A percentile compares a stretch with the other conserved stretches of the same genome.
Conservation (phyloP, 2,888 invertebrate genomes). For the Acronicta psi region DNA sequence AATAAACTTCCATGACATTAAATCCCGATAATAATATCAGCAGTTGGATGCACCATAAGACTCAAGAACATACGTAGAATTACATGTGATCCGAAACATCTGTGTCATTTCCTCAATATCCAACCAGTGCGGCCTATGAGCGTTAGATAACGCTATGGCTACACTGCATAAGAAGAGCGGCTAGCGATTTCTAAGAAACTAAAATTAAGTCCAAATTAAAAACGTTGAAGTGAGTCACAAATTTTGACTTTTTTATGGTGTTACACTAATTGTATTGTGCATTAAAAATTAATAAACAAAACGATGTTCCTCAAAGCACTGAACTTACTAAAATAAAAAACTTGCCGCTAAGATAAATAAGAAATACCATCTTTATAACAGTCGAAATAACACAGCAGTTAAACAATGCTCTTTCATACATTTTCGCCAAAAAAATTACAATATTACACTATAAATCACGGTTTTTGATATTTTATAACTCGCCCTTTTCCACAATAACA, state of each 20-base stretch:
- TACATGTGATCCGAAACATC: constrained; percentile 83
- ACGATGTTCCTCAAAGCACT: no score
- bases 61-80: constrained; percentile 66
- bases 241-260: no score
- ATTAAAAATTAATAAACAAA: no score
- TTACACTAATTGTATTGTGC: no score
- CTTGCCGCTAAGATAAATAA: no score
- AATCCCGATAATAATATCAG: constrained; percentile 31
- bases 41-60: constrained; percentile 47
- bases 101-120: constrained; percentile 88
- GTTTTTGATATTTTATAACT: constrained; percentile 7
- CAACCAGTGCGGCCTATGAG: constrained; percentile 81
- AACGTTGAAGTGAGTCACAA: no score
- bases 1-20: constrained; percentile 19
- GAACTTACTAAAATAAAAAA: no score
- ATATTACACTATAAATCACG: neutral
- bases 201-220: no score
- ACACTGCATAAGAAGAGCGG: constrained; percentile 39
- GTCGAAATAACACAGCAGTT: no score
- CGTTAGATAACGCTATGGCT: constrained; percentile 59
- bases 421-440: no score
- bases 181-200: constrained; percentile 20
- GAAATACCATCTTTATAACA: no score
- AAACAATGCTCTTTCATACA: no score
- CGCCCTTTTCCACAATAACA: constrained; percentile 40